A percentile compares a stretch with the other conserved stretches of the same genome.
phyloP scores from a whole-genome alignment of 1,140 invertebrate species.

The Trichonephila clavipes region DNA sequence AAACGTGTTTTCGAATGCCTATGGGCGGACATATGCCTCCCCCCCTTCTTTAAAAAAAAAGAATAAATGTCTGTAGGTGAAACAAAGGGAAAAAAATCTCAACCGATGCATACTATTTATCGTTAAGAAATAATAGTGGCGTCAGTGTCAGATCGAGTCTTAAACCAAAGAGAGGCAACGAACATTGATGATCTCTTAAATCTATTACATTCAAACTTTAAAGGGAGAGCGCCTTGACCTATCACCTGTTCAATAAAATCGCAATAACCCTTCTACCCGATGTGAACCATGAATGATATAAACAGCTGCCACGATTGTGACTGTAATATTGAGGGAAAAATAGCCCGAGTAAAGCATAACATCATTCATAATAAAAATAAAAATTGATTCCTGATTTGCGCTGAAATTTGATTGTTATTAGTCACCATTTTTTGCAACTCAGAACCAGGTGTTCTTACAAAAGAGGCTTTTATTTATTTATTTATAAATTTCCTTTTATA shows the following conservation, averaged over 20 bases:
- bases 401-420: background rate
- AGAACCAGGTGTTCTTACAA: background rate
- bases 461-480: background rate
- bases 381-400: background rate
- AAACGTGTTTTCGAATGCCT: conserved; percentile 67
- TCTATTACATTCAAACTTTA: conserved; percentile 30
- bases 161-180: background rate
- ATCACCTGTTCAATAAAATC: conserved; percentile 53
- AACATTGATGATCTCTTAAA: conserved; percentile 50
- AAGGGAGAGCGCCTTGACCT: conserved; percentile 35
- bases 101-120: conserved; percentile 72
- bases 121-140: conserved; percentile 65
- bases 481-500: background rate
- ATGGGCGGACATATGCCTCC: conserved; percentile 45
- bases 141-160: conserved; percentile 39
- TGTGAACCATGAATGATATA: background rate
- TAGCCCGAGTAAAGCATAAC: background rate
- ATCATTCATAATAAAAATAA: background rate
- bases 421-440: background rate
- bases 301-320: conserved; percentile 12
- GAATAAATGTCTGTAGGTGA: conserved; percentile 35
- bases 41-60: conserved; percentile 29
- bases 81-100: conserved; percentile 47
- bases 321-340: background rate
- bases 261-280: conserved; percentile 22